Conservation (phyloP, 2,888 invertebrate genomes). For the Cosmopolites sordidus region DNA sequence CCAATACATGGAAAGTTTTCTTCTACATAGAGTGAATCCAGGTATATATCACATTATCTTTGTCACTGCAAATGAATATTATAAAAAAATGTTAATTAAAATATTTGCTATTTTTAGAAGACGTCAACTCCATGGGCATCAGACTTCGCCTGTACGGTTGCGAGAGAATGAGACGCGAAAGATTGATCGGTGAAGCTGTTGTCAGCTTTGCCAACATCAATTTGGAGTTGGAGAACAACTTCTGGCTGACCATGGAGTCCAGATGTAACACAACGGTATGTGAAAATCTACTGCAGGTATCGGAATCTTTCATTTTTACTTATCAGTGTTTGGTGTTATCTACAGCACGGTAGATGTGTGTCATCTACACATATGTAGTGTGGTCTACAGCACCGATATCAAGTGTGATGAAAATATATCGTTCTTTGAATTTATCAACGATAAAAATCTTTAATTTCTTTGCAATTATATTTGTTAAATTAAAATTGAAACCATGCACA, state of each 20-base stretch:
- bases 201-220: conserved; percentile 88
- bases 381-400: too few species aligned
- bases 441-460: too few species aligned
- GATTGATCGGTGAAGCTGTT: conserved; percentile 85
- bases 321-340: not conserved
- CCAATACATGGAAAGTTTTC: conserved; percentile 89
- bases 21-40: conserved; percentile 85
- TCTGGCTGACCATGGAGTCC: conserved; percentile 85
- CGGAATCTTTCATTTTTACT: conserved; percentile 3
- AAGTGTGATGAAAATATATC: too few species aligned
- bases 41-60: conserved; percentile 47
- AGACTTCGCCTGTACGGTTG: conserved; percentile 88
- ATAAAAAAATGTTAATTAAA: not conserved
- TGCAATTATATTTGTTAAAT: too few species aligned
- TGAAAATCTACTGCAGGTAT: conserved; percentile 21
- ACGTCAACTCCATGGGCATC: conserved; percentile 87
- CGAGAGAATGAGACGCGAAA: conserved; percentile 87
- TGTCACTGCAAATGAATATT: not conserved
- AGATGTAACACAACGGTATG: conserved; percentile 55
- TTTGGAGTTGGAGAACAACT: conserved; percentile 83
- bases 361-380: too few species aligned
- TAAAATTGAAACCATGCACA: too few species aligned
- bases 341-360: not conserved
- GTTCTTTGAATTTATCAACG: too few species aligned
- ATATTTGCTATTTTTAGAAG: conserved; percentile 57